Evolutionary conservation across 2,113 vertebrate genomes (phyloP), one percentile per base, ranked within the genome.

Genomic region (Pachyramphus minor): DNA sequence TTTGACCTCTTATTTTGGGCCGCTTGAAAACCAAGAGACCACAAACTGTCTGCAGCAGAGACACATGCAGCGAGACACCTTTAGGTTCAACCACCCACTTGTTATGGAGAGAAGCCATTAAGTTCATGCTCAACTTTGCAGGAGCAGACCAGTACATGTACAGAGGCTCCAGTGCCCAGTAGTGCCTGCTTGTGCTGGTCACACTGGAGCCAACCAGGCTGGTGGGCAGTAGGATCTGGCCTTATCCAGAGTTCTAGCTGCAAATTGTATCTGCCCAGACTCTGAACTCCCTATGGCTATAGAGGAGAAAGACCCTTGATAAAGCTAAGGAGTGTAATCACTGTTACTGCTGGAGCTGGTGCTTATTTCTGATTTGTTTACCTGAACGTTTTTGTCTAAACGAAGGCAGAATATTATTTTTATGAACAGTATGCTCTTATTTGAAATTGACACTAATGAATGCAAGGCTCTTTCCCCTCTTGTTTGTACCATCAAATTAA

Each of bases 401-500:
- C 1, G 24, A 92, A 92, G 71, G 58, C 80, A 73, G 92, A 95
- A 93, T 94, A 96, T 92, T 84, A 86, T 81, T 93, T 94, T 90
- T 96, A 89, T 82, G 83, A 96, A 89, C 23, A 0, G 60, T 93
- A 76, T 73, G 31, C 66, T 90, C 80, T 96, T 63, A 79, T 95
- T 73, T 94, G 86, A 77, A 95, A 92, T 90, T 95, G 96, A 95
- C 96, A 91, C 77, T 97, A 96, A 97, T 95, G 88, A 96, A 97
- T 96, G 93, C 90, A 96, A 92, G 94, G 80, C 88, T 73, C 73
- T 95, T 92, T 95, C 66, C 84, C 45, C n/a, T 96, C 82, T 89
- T 97, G 69, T 95, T 96, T 93, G 58, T 59, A 87, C 84, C 93
- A 95, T 97, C 96, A 95, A 97, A 89, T 96, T 91, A 97, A 97